Evolutionary conservation across 2,797 vertebrate genomes (phyloP), one percentile per base, ranked within the genome.

Genomic region (Margarornis squamiger): DNA sequence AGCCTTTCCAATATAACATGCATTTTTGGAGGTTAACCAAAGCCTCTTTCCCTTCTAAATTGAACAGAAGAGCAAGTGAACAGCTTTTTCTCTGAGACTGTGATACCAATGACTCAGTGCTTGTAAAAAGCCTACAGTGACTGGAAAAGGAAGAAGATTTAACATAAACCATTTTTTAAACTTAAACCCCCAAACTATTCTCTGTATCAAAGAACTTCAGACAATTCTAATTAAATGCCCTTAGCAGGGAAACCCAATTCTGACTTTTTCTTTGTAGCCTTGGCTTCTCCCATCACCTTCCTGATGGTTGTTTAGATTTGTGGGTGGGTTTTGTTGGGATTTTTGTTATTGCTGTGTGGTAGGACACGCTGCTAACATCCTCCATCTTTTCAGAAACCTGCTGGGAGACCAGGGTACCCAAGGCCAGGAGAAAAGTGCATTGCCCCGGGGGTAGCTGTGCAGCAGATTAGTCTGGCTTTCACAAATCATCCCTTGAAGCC

Each of bases 361-460:
- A 48, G 52, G 34, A 87, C 10, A 4, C 21, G 15, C 29, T 52
- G 55, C 34, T 78, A 5, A 36, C 27, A 26, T 65, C 24, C 3
- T 59, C 18, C 14, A 6, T 26, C 29, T 63, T 45, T 39, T 39
- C 41, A 26, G 71, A 74, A 32, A 36, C 15, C 32, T 41, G 16
- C 26, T 73, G 1, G 0, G 21, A 63, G 70, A 34, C 19, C 24
- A 1, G 43, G 3, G 29, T 52, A 32, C 24, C 19, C 18, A 49
- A 55, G 48, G 32, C 46, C 48, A 30, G 51, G n/a, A 76, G 54
- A 9, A 52, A 66, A 75, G n/a, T 14, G 27, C 13, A 1, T 34
- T 73, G 27, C 14, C 29, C 3, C 0, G 1, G 3, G 34, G 12
- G 8, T 22, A 18, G 14, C 4, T 74, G 20, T 76, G 46, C 2